Evolutionary conservation across 2,797 vertebrate genomes (phyloP).

Genomic region (Sardinella longiceps): DNA sequence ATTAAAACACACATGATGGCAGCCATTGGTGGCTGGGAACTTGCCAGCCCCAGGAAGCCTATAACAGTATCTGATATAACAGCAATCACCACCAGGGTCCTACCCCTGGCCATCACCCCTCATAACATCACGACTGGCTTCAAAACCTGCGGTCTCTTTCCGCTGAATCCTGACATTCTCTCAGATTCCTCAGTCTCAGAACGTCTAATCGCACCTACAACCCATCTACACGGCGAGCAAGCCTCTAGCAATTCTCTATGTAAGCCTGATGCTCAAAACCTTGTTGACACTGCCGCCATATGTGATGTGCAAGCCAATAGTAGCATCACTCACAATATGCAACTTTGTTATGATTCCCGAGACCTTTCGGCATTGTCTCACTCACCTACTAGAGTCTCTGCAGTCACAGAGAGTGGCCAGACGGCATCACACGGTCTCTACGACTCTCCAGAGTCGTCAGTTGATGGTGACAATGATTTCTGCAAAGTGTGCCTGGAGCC

Average conservation of each 20-base stretch:
- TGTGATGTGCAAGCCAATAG: background rate
- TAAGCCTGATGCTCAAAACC: background rate
- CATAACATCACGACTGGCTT: background rate
- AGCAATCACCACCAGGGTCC: background rate
- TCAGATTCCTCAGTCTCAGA: background rate
- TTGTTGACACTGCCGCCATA: background rate
- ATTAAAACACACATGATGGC: background rate
- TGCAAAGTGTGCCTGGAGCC: background rate
- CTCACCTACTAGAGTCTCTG: background rate
- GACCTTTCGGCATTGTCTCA: background rate
- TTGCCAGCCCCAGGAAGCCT: background rate
- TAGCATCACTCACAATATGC: background rate
- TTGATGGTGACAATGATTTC: background rate
- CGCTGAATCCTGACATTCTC: background rate
- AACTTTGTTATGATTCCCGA: background rate
- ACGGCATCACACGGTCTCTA: background rate
- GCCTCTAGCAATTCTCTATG: too few species aligned
- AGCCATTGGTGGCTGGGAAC: background rate
- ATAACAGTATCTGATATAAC: background rate
- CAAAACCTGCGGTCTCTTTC: background rate
- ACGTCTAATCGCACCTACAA: background rate
- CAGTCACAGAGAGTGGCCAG: background rate
- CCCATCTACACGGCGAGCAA: background rate
- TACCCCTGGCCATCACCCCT: background rate
- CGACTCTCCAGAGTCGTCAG: background rate